Evolutionary conservation across 2,888 invertebrate genomes (phyloP).

Genomic region (Drosophila stalkeri): DNA sequence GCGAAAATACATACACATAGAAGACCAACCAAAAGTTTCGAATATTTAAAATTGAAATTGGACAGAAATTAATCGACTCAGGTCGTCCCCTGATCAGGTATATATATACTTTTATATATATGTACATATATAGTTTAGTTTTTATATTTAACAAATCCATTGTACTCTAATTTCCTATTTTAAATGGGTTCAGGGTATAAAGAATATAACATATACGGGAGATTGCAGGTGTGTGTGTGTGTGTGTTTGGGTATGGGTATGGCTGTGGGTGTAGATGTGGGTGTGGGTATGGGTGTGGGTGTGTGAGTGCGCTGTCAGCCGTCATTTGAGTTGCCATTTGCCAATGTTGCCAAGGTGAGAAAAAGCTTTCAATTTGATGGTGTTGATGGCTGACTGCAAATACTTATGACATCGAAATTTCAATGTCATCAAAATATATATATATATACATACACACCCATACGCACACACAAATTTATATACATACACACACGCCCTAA

Average conservation of each 20-base stretch:
- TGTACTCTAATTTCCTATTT: too few relatives aligned
- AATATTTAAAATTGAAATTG: too few relatives aligned
- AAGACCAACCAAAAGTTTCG: too few relatives aligned
- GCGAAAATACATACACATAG: too few relatives aligned
- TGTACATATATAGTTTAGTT: too few relatives aligned
- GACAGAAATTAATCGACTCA: too few relatives aligned
- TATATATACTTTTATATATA: too few relatives aligned
- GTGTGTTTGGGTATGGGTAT: slow-evolving; percentile 16
- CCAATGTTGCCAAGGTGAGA: slow-evolving; percentile 47
- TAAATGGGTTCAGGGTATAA: neutral
- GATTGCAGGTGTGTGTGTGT: slow-evolving; percentile 33
- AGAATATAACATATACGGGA: slow-evolving; percentile 67
- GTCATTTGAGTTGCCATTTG: slow-evolving; percentile 56
- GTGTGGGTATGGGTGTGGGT: slow-evolving; percentile 17
- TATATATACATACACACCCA: neutral
- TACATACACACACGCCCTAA: neutral
- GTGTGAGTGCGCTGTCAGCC: slow-evolving; percentile 43
- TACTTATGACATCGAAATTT: slow-evolving; percentile 39
- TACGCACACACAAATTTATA: neutral
- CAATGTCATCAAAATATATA: slow-evolving; percentile 19
- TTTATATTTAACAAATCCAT: too few relatives aligned
- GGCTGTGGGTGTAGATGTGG: slow-evolving; percentile 15
- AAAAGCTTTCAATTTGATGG: slow-evolving; percentile 44
- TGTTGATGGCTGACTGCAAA: slow-evolving; percentile 48
- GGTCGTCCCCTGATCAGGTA: too few relatives aligned